Percentiles rank a stretch among this genome's conserved stretches.
Evolutionary conservation across 2,797 vertebrate species (phyloP).

Genomic region (Sardinella longiceps): DNA sequence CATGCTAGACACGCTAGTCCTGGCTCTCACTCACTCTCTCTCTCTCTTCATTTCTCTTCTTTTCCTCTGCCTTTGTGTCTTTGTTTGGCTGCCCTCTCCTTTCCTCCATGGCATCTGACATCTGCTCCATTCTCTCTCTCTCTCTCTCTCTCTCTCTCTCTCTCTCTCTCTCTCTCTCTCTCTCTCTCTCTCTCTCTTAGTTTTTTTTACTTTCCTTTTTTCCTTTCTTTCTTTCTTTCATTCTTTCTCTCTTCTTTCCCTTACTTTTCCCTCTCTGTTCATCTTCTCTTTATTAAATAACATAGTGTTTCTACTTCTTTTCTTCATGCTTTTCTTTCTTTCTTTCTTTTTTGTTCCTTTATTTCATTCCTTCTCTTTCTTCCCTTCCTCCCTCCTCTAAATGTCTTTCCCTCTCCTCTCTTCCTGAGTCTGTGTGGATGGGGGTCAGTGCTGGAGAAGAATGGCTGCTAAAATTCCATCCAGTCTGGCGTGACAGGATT

Average conservation of each 20-base stretch:
- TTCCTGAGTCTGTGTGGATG: not conserved
- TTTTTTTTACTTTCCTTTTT: not conserved
- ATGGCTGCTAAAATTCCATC: not conserved
- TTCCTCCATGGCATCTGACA: not conserved
- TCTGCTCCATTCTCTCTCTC: not conserved
- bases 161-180: too few relatives aligned
- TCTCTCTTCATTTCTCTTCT: not conserved
- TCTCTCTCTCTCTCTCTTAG: not conserved
- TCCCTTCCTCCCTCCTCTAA: too few relatives aligned
- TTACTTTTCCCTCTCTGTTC: too few relatives aligned
- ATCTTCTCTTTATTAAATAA: too few relatives aligned
- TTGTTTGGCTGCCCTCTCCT: not conserved
- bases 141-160: too few relatives aligned
- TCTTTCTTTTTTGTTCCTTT: not conserved
- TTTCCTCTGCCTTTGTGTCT: not conserved
- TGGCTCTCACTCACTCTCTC: not conserved
- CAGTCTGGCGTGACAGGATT: not conserved
- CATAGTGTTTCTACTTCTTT: not conserved
- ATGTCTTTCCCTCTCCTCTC: not conserved
- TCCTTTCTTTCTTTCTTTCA: not conserved
- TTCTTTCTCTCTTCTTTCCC: not conserved
- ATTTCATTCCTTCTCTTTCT: not conserved
- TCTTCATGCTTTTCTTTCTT: not conserved
- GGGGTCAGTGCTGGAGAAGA: not conserved
- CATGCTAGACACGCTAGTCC: not conserved